Percentiles rank a stretch among this genome's conserved stretches.
Evolutionary conservation across 1,140 invertebrate species (phyloP).

Genomic region (Atta cephalotes): DNA sequence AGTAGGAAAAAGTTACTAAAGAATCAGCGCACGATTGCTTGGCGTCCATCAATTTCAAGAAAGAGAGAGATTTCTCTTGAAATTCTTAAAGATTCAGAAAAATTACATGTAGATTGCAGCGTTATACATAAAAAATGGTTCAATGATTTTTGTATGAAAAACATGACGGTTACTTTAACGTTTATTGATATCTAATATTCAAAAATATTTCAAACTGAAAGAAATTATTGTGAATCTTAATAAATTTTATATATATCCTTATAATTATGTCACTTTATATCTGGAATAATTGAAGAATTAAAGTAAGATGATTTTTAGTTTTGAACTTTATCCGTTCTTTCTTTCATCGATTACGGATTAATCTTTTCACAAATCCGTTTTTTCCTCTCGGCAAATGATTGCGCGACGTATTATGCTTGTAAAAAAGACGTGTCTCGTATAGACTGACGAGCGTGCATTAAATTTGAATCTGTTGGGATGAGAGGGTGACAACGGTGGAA

Average conservation of each 20-base stretch:
- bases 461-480: constrained; percentile 16
- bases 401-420: constrained; percentile 30
- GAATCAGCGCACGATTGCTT: constrained; percentile 19
- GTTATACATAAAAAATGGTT: neutral
- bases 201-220: neutral
- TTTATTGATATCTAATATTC: neutral
- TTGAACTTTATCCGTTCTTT: neutral
- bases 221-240: neutral
- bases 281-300: neutral
- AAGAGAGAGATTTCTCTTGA: neutral
- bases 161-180: neutral
- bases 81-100: neutral
- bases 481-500: constrained; percentile 28
- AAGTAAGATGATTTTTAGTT: neutral
- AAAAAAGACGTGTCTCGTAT: constrained; percentile 25
- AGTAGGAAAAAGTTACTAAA: neutral
- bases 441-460: constrained; percentile 19
- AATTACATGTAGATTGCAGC: constrained; percentile 16
- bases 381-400: neutral
- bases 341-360: constrained; percentile 12
- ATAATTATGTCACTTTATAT: neutral
- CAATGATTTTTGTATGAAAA: neutral
- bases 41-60: neutral
- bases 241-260: neutral
- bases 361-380: constrained; percentile 16